phyloP scores from a whole-genome alignment of 2,888 invertebrate species.

The Girardia tigrina region DNA sequence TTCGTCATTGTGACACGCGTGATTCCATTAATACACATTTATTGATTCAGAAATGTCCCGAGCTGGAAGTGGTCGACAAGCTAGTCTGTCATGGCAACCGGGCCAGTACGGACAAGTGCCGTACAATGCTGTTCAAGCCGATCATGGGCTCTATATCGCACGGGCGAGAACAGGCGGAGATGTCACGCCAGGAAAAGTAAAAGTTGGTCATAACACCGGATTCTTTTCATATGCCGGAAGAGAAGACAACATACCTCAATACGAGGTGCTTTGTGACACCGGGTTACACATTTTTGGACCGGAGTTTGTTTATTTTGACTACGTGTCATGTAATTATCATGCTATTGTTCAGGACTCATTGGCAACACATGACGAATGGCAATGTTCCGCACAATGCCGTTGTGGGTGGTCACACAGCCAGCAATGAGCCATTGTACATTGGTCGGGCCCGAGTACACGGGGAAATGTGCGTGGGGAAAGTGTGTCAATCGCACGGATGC shows the following conservation, averaged over 20 bases:
- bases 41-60: not conserved
- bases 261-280: slow-evolving; percentile 27
- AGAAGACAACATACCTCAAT: not conserved
- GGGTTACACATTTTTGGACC: slow-evolving; percentile 21
- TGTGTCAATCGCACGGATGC: slow-evolving; percentile 14
- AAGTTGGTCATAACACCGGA: not conserved
- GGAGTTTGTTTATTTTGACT: not conserved
- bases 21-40: too few species aligned
- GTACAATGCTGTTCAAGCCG: slow-evolving; percentile 14
- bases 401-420: not conserved
- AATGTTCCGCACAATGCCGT: not conserved
- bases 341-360: not conserved
- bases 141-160: not conserved
- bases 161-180: not conserved
- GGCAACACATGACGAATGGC: slow-evolving; percentile 14
- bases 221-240: slow-evolving; percentile 18
- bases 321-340: not conserved
- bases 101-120: slow-evolving; percentile 18
- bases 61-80: slow-evolving; percentile 24
- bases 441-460: not conserved
- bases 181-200: not conserved
- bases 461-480: slow-evolving; percentile 24
- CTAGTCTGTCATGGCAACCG: slow-evolving; percentile 26
- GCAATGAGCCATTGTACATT: slow-evolving; percentile 11
- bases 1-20: too few species aligned